Evolutionary conservation across 2,888 invertebrate genomes (phyloP), one percentile per base, ranked within the genome.

Genomic region (Lissonota sp.): DNA sequence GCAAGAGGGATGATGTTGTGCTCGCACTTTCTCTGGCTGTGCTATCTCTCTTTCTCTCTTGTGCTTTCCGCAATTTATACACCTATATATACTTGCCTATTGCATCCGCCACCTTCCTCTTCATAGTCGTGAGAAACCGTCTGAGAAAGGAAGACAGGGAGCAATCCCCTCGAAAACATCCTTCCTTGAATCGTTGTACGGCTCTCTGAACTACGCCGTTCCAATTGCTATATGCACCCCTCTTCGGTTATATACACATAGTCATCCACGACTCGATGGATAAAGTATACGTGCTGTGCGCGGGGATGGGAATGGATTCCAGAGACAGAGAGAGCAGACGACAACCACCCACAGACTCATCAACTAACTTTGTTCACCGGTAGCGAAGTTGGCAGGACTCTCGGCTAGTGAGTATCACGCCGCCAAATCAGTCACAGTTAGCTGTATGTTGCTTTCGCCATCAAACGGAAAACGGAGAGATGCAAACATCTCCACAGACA

Each of bases 301-400:
- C 82, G 84, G 84, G 84, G 85, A 14, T 42, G 26, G 60, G 42
- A 40, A 63, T 12, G 44, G 75, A 67, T 51, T 53, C 37, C 58
- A 44, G 51, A 44, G 51, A 79, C 55, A 75, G 70, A 79, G 70
- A 79, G 70, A 79, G 74, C 80, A 84, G 82, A 83, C 87, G 86
- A 57, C 81, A 80, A 72, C 85, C 86, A 88, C 87, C 90, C 89
- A 89, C 90, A 89, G 89, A 91, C 90, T 91, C 90, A 91, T 92
- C 91, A 90, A 88, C 91, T 89, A 92, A 92, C 92, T 92, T 91
- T 91, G 91, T 91, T 91, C 88, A 88, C 79, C 88, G 88, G 76
- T 71, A 67, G 53, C 77, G 66, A 67, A 79, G 88, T 89, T 88
- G 63, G 86, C 90, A 88, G 88, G 90, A 88, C 90, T 88, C 87